Evolutionary conservation across 2,888 invertebrate species (phyloP).

Genomic region (Nymphalis polychloros): DNA sequence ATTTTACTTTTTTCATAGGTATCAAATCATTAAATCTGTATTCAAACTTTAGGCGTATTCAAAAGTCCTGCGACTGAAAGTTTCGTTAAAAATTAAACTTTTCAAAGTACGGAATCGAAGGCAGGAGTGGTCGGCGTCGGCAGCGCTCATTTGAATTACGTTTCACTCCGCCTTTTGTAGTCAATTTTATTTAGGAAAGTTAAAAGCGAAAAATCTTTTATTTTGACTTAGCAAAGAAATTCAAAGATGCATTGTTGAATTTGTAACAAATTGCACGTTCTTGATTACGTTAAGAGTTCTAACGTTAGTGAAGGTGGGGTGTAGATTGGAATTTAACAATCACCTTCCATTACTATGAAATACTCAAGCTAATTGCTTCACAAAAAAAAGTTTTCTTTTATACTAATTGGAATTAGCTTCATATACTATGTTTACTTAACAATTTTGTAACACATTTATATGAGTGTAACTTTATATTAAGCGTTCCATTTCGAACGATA

Average conservation of each 20-base stretch:
- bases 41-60: constrained; percentile 60
- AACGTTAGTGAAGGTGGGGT: constrained; percentile 53
- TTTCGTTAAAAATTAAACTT: constrained; percentile 76
- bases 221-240: constrained; percentile 69
- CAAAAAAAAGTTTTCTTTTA: not conserved
- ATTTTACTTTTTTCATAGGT: constrained; percentile 25
- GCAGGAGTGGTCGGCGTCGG: constrained; percentile 61
- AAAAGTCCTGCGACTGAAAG: constrained; percentile 65
- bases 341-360: constrained; percentile 40
- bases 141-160: constrained; percentile 77
- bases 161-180: constrained; percentile 76
- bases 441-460: too few relatives aligned
- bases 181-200: constrained; percentile 80
- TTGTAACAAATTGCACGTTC: constrained; percentile 77
- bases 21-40: constrained; percentile 46
- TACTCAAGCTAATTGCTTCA: constrained; percentile 43
- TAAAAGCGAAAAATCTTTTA: constrained; percentile 70
- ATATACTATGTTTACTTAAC: too few relatives aligned
- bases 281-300: constrained; percentile 72
- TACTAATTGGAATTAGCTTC: not conserved
- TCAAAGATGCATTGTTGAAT: constrained; percentile 80
- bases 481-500: too few relatives aligned
- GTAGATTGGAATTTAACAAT: constrained; percentile 67
- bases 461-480: too few relatives aligned
- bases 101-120: constrained; percentile 73